Conservation (phyloP, 2,888 invertebrate species). For the Stictocephala bisonia region DNA sequence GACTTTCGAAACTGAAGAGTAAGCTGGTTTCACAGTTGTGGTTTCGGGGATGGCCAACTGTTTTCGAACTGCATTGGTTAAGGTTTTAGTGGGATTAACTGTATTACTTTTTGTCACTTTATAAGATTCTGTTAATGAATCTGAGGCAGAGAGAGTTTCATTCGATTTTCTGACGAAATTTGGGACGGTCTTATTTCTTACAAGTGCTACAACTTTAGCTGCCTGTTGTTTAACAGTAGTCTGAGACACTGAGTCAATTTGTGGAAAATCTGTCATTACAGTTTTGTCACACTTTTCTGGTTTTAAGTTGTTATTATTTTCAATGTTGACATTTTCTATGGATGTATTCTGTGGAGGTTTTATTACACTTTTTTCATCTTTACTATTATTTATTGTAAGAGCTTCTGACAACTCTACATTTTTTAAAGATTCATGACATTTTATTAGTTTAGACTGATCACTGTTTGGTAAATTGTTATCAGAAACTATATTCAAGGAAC, state of each 20-base stretch:
- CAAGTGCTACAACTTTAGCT: background rate
- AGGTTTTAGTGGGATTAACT: background rate
- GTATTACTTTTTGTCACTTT: background rate
- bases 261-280: conserved; percentile 18
- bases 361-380: too few relatives aligned
- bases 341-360: too few relatives aligned
- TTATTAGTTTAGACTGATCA: too few relatives aligned
- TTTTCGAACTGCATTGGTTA: background rate
- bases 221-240: background rate
- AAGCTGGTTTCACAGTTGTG: background rate
- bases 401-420: too few relatives aligned
- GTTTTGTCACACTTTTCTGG: background rate
- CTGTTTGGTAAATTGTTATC: too few relatives aligned
- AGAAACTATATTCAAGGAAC: too few relatives aligned
- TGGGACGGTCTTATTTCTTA: conserved; percentile 14
- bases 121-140: background rate
- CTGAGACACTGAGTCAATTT: too few relatives aligned
- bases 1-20: conserved; percentile 15
- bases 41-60: background rate
- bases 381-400: too few relatives aligned
- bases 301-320: background rate
- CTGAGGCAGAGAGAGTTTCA: background rate
- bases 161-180: conserved; percentile 19
- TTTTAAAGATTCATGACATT: too few relatives aligned
- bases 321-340: too few relatives aligned